Conservation (phyloP, 2,113 vertebrate species). For the Synodontis membranacea region DNA sequence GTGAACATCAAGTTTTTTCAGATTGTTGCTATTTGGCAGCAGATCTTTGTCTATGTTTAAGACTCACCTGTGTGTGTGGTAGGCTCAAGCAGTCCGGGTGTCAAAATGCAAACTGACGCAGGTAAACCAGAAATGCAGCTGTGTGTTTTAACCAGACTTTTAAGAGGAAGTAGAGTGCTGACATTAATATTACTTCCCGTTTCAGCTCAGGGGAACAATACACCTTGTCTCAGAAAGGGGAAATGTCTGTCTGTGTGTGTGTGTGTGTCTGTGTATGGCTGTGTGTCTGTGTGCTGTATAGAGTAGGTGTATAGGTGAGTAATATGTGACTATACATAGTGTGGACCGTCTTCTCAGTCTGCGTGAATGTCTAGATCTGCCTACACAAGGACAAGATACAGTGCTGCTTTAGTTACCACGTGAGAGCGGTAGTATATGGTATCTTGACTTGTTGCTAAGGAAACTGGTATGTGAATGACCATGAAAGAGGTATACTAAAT, state of each 20-base stretch:
- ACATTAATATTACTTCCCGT: slow-evolving; percentile 68
- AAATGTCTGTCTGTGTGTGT: slow-evolving; percentile 53
- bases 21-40: background rate
- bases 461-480: slow-evolving; percentile 2
- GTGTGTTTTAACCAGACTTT: slow-evolving; percentile 55
- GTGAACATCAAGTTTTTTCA: background rate
- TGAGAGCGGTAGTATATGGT: background rate
- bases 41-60: background rate
- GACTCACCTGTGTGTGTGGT: background rate
- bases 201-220: slow-evolving; percentile 64
- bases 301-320: background rate
- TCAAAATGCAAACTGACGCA: slow-evolving; percentile 19
- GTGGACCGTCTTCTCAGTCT: background rate
- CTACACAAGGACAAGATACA: too few species aligned
- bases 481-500: background rate
- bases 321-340: background rate
- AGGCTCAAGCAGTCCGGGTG: background rate
- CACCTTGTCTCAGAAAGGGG: slow-evolving; percentile 68
- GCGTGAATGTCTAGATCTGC: background rate
- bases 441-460: background rate
- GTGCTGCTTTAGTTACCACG: background rate
- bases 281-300: slow-evolving; percentile 14
- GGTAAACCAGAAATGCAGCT: slow-evolving; percentile 29
- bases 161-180: slow-evolving; percentile 65
- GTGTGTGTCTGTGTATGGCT: slow-evolving; percentile 1